Percentiles rank a stretch among this genome's conserved stretches.
Conservation (phyloP, 2,888 invertebrate genomes). For the Drosophila rellima region DNA sequence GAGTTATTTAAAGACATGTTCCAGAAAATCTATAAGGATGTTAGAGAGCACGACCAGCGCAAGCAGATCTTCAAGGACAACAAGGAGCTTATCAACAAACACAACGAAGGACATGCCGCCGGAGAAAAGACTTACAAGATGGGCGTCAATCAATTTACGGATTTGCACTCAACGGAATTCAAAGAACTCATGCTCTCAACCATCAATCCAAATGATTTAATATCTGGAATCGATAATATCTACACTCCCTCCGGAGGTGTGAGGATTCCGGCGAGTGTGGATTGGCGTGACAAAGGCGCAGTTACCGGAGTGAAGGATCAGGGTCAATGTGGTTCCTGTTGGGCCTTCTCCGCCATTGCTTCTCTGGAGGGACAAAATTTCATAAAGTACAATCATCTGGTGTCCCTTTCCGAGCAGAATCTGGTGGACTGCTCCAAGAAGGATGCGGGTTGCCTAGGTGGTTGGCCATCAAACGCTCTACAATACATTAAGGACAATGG, state of each 20-base stretch:
- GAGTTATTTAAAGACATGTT: conserved; percentile 2
- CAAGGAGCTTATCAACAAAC: conserved; percentile 7
- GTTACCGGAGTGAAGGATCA: conserved; percentile 34
- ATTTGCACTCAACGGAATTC: conserved; percentile 11
- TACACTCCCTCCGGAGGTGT: not conserved
- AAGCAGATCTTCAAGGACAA: conserved; percentile 14
- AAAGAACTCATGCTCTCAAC: conserved; percentile 6
- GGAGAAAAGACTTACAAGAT: conserved; percentile 17
- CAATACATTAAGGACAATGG: conserved; percentile 17
- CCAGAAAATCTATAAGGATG: conserved; percentile 17
- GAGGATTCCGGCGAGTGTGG: conserved; percentile 15
- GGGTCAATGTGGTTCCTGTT: conserved; percentile 24
- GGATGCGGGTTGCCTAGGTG: conserved; percentile 18
- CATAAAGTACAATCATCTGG: conserved; percentile 1
- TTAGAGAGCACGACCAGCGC: not conserved
- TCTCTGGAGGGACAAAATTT: conserved; percentile 22
- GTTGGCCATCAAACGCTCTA: conserved; percentile 1
- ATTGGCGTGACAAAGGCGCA: conserved; percentile 38
- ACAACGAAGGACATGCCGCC: not conserved
- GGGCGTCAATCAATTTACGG: conserved; percentile 24
- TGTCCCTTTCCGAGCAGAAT: conserved; percentile 88
- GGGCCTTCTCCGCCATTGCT: conserved; percentile 22
- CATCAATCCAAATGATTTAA: not conserved
- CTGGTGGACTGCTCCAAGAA: conserved; percentile 14
- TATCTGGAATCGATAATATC: not conserved